Evolutionary conservation across 2,888 invertebrate genomes (phyloP).

Genomic region (Nemoura dubitans): DNA sequence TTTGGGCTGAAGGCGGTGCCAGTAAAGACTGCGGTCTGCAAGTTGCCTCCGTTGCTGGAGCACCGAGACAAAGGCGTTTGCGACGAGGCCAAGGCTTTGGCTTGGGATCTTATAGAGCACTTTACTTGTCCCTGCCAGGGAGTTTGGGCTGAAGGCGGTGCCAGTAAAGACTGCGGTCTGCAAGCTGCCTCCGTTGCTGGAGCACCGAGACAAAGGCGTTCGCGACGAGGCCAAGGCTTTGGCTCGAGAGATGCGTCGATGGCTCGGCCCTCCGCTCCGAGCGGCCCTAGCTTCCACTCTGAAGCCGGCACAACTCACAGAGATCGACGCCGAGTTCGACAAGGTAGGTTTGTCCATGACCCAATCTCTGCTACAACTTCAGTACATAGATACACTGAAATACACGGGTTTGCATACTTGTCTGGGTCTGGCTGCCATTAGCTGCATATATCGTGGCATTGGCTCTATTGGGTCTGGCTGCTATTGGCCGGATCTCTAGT

Average conservation of each 20-base stretch:
- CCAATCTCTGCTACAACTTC: too few species aligned
- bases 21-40: conserved; percentile 89
- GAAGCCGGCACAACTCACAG: conserved; percentile 81
- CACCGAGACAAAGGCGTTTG: conserved; percentile 92
- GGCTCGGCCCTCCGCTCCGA: conserved; percentile 85
- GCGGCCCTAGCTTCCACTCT: conserved; percentile 80
- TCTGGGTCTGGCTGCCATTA: too few species aligned
- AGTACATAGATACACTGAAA: too few species aligned
- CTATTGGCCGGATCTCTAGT: too few species aligned
- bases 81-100: conserved; percentile 82
- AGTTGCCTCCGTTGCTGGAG: conserved; percentile 82
- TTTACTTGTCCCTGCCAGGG: conserved; percentile 67
- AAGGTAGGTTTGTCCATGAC: too few species aligned
- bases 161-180: conserved; percentile 89
- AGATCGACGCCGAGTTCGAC: conserved; percentile 88
- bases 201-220: conserved; percentile 91
- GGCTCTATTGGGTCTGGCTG: too few species aligned
- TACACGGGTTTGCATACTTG: too few species aligned
- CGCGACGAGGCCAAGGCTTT: conserved; percentile 91
- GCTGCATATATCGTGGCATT: too few species aligned
- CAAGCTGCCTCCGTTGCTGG: conserved; percentile 82
- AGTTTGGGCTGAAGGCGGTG: conserved; percentile 93
- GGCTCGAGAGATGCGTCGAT: conserved; percentile 92
- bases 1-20: conserved; percentile 93
- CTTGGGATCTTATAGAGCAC: too few species aligned